Conservation (phyloP, 1,140 invertebrate species). For the Lucilia cuprina region DNA sequence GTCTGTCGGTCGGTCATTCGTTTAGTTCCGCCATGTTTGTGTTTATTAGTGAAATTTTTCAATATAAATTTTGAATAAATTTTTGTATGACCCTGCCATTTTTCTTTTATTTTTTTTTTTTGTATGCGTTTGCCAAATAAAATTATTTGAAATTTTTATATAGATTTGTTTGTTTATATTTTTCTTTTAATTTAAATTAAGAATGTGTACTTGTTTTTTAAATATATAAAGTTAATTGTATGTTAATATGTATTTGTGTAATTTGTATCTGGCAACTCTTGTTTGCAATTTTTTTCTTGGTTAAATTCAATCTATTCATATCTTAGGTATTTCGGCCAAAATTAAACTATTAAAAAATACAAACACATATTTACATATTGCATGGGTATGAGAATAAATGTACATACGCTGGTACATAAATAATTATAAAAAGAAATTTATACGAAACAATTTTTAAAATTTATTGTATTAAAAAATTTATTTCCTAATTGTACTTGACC, state of each 20-base stretch:
- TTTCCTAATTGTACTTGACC: conserved; percentile 29
- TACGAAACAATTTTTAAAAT: conserved; percentile 11
- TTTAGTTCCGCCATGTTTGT: neutral
- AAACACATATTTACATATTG: neutral
- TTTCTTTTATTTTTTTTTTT: neutral
- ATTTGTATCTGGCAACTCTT: conserved; percentile 10
- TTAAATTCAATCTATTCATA: conserved; percentile 13
- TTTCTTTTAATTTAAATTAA: neutral
- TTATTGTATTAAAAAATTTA: conserved; percentile 14
- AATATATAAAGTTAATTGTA: neutral
- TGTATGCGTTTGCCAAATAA: neutral
- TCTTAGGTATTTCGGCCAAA: conserved; percentile 29
- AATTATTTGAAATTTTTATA: neutral
- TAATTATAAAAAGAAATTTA: neutral
- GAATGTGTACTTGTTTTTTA: neutral
- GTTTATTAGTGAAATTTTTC: conserved; percentile 7
- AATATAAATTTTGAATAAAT: neutral
- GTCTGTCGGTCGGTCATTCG: neutral
- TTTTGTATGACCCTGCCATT: conserved; percentile 9
- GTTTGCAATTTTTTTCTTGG: neutral
- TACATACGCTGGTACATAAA: neutral
- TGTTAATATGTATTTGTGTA: neutral
- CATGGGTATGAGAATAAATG: neutral
- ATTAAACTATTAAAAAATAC: neutral
- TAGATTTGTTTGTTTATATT: neutral